Conservation (phyloP, 2,888 invertebrate genomes). For the Dolichopus griseipennis region DNA sequence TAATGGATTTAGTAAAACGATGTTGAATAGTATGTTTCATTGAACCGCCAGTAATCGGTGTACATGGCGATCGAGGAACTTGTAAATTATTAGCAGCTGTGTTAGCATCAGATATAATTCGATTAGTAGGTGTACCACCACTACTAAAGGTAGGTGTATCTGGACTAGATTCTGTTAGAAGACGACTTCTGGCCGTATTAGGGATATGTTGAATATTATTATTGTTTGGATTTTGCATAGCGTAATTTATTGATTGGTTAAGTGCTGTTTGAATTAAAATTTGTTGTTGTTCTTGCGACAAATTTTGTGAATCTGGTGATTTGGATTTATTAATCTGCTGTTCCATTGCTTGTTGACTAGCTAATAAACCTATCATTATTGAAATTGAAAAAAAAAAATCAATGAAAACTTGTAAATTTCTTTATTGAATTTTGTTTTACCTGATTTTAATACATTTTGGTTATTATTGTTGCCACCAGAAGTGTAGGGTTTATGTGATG, state of each 20-base stretch:
- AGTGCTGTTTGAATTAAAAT: slow-evolving; percentile 41
- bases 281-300: slow-evolving; percentile 35
- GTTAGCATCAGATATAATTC: neutral
- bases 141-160: slow-evolving; percentile 39
- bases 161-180: slow-evolving; percentile 43
- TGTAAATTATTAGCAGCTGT: slow-evolving; percentile 34
- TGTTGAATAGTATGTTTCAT: slow-evolving; percentile 89
- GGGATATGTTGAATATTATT: slow-evolving; percentile 17
- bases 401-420: neutral
- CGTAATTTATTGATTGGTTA: slow-evolving; percentile 16
- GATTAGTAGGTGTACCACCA: slow-evolving; percentile 14
- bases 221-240: neutral
- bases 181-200: slow-evolving; percentile 31
- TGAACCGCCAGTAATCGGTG: slow-evolving; percentile 62
- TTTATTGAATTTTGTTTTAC: slow-evolving; percentile 14
- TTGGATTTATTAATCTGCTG: slow-evolving; percentile 70
- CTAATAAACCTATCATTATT: slow-evolving; percentile 18
- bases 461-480: slow-evolving; percentile 12
- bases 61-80: slow-evolving; percentile 60
- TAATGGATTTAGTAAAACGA: slow-evolving; percentile 80
- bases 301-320: slow-evolving; percentile 76
- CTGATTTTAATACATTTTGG: slow-evolving; percentile 13
- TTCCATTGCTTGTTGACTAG: slow-evolving; percentile 40
- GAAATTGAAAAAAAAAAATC: neutral
- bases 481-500: slow-evolving; percentile 26